Conservation (phyloP, 2,797 vertebrate genomes). For the Vultur gryphus region DNA sequence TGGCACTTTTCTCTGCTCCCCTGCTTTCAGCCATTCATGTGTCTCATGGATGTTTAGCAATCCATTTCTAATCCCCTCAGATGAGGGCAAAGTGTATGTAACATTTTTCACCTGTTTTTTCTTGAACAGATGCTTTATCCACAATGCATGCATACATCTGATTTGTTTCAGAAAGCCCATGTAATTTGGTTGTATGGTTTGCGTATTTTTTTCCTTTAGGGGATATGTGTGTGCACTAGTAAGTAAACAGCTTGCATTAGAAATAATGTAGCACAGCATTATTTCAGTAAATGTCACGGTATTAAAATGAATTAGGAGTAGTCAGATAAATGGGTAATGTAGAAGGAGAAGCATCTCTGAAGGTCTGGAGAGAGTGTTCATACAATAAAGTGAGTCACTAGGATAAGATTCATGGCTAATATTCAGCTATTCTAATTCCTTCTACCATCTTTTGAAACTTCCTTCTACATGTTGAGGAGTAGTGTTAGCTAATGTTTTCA, state of each 20-base stretch:
- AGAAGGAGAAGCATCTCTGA: not conserved
- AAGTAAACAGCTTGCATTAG: not conserved
- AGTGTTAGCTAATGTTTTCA: not conserved
- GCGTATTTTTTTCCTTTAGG: not conserved
- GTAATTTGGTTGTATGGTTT: not conserved
- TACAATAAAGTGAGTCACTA: not conserved
- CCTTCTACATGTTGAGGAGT: not conserved
- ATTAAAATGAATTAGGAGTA: not conserved
- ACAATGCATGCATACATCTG: not conserved
- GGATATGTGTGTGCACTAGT: not conserved
- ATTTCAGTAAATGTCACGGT: not conserved
- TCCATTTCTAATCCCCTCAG: not conserved
- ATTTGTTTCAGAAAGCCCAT: not conserved
- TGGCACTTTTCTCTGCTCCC: not conserved
- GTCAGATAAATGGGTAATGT: not conserved
- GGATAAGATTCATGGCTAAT: not conserved
- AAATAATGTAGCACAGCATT: not conserved
- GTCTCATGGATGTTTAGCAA: not conserved
- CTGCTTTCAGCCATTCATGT: not conserved
- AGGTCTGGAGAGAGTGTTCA: not conserved
- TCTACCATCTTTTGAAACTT: not conserved
- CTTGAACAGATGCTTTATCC: not conserved
- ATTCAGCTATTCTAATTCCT: not conserved
- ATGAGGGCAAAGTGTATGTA: not conserved
- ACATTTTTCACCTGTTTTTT: not conserved